Evolutionary conservation across 2,797 vertebrate species (phyloP), one percentile per base, ranked within the genome.

Genomic region (Bryconaethiops microstoma): DNA sequence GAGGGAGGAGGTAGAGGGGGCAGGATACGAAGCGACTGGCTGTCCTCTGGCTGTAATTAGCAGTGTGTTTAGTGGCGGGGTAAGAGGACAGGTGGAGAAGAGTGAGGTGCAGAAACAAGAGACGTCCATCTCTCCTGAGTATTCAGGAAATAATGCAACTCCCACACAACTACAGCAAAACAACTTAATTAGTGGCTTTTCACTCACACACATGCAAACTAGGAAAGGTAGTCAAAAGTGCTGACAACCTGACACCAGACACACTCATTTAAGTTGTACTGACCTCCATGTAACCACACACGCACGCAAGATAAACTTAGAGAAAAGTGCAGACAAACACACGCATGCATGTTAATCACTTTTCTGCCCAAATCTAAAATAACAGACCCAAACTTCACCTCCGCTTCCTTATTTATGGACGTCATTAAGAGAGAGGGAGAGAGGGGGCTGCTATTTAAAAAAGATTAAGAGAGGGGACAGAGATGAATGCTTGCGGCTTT

Each of bases 401-500:
- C 70, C 2, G 77, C 57, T 64, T 76, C 70, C 64, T 78, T 85
- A 83, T 86, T 89, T 86, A 88, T 82, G 75, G 77, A 70, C 79
- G 80, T 87, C 85, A 87, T 88, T 87, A 86, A 77, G 45, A 17
- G 68, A 76, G 81, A 77, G 60, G 72, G 62, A 72, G 72, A 69
- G 67, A 81, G 82, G 86, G 79, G 64, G 78, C 72, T 82, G 81
- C 85, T 87, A 85, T 87, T 88, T 87, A 86, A 88, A 79, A 86
- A 84, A 85, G 86, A 87, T 86, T 84, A 82, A 84, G 81, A 80
- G 76, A 54, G 67, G 70, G 76, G 81, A 87, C 81, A 82, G 65
- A 87, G 86, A 83, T 78, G 52, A 87, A 87, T 88, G 88, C 77
- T 76, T 86, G 78, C 82, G 64, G 81, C 29, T 64, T 62, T 62